These are phyloP conservation scores for Agrypnus murinus DNA, from an alignment of 2,888 invertebrate species.

Conservation along the genomic window DNA sequence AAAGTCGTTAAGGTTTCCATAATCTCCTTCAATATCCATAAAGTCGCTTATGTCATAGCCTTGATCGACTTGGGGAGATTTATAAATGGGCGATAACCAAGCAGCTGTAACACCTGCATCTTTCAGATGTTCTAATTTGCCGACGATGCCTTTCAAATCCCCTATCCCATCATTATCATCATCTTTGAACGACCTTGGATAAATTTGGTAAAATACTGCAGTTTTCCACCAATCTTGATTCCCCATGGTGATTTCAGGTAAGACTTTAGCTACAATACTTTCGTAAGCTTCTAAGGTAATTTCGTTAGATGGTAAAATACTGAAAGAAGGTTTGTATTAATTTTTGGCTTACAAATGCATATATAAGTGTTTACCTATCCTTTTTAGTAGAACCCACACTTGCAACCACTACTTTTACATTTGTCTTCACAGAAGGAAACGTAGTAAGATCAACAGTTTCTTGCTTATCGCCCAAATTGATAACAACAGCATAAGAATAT, in stretches of 20 bases:
- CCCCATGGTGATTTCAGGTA: background rate
- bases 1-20: slow-evolving; percentile 85
- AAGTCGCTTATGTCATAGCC: slow-evolving; percentile 92
- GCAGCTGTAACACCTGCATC: slow-evolving; percentile 83
- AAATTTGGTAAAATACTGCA: slow-evolving; percentile 88
- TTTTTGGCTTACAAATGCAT: background rate
- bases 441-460: slow-evolving; percentile 9
- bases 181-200: slow-evolving; percentile 85
- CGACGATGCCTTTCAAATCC: slow-evolving; percentile 81
- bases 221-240: slow-evolving; percentile 88
- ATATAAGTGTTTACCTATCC: background rate
- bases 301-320: background rate
- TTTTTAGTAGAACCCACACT: background rate
- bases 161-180: slow-evolving; percentile 90
- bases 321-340: background rate
- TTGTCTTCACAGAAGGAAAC: background rate
- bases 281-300: background rate
- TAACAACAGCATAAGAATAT: slow-evolving; percentile 54
- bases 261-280: background rate
- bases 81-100: slow-evolving; percentile 90
- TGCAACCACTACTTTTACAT: slow-evolving; percentile 5
- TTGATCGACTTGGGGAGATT: slow-evolving; percentile 89
- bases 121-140: slow-evolving; percentile 62
- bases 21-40: slow-evolving; percentile 80
- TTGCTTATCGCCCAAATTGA: slow-evolving; percentile 53